Base-by-base conservation (phyloP, 2,888 invertebrate species). In the Ochropleura plecta region DNA sequence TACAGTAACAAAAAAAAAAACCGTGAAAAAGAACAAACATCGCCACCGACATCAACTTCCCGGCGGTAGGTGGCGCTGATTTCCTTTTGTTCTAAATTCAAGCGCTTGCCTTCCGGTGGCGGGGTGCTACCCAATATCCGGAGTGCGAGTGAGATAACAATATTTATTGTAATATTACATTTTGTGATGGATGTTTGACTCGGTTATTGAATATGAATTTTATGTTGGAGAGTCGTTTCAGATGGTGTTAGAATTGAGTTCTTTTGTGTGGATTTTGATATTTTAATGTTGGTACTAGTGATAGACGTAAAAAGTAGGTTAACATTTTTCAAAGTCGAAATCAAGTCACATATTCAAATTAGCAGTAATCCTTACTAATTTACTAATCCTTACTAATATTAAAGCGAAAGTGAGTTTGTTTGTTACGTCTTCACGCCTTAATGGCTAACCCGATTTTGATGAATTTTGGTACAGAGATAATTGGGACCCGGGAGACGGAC, bases 71-170 rank as follows among this genome's bases (percentile, higher is more conserved):
- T 78, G 82, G 73, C 84, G 71, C 71, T 83, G 80, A 79, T 82
- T 86, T 80, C 78, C 83, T 80, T 84, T 90, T 89, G 88, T 90
- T 90, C 88, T 86, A 87, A 88, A 89, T 88, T 88, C 86, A 83
- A 85, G 82, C 84, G 84, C 71, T 73, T 75, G 79, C 20, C 74
- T 79, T 84, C 88, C 87, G 88, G 74, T 79, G 53, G 40, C 70
- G 78, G 81, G 69, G 69, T 65, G 76, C 80, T 80, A 83, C 83
- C 84, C 84, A 88, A 91, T 91, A 89, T 91, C 88, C 88, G 87
- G 80, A 83, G 84, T 74, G 84, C 7, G 83, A 83, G 71, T 59
- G 79, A 81, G 83, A 86, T 20, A 60, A 76, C 69, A 12, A 48
- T 55, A 70, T 59, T 74, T 80, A 60, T 79, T 68, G 51, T 60